These are phyloP conservation scores for Brachyhypopomus gauderio DNA, from an alignment of 2,113 vertebrate species.

Conservation along the genomic window DNA sequence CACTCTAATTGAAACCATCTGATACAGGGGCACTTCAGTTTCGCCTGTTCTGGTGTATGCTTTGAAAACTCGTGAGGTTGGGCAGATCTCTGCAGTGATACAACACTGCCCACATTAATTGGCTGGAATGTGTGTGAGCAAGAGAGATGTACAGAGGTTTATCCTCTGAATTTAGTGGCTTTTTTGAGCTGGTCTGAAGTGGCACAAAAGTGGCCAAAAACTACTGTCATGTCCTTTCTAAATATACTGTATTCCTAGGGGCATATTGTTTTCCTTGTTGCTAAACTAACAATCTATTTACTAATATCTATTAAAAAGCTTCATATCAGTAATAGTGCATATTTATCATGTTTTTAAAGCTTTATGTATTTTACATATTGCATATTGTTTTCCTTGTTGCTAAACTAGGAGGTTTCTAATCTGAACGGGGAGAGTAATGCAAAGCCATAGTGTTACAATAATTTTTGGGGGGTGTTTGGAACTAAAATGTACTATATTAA, in stretches of 20 bases:
- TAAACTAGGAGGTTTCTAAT: not conserved
- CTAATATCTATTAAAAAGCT: not conserved
- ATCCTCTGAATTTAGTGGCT: constrained; percentile 23
- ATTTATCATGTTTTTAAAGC: not conserved
- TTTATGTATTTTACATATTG: not conserved
- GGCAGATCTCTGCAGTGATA: not conserved
- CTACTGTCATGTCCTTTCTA: constrained; percentile 26
- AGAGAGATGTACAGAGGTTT: not conserved
- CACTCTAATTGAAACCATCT: constrained; percentile 49
- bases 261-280: not conserved
- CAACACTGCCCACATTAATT: not conserved
- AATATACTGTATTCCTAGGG: constrained; percentile 33
- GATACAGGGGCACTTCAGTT: constrained; percentile 16
- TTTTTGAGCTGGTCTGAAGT: constrained; percentile 35
- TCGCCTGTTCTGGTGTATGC: constrained; percentile 6
- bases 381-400: not conserved
- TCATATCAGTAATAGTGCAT: not conserved
- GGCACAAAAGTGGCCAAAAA: constrained; percentile 7
- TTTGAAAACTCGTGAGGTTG: constrained; percentile 13
- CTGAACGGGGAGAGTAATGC: not conserved
- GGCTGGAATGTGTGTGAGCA: constrained; percentile 33
- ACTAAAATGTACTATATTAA: too few relatives aligned
- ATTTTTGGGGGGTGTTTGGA: not conserved
- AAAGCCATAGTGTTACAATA: not conserved
- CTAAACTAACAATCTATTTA: too few relatives aligned